Evolutionary conservation across 2,797 vertebrate genomes (phyloP).

Genomic region (Lepidocolaptes lacrymiger): DNA sequence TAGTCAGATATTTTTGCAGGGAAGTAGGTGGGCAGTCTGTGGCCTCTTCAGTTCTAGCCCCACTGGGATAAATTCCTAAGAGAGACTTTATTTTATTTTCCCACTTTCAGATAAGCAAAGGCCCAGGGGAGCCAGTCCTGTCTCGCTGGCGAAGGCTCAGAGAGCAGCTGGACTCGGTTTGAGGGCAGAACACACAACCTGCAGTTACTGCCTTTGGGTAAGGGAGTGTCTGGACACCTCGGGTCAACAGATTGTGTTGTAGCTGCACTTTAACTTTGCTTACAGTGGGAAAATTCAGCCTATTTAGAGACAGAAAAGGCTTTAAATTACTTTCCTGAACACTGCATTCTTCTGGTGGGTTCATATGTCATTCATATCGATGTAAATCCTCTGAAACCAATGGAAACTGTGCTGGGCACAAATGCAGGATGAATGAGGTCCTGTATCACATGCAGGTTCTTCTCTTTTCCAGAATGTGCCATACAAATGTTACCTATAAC

Average conservation of each 20-base stretch:
- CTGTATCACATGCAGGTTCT: not conserved
- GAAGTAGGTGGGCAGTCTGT: not conserved
- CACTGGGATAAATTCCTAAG: not conserved
- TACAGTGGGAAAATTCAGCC: not conserved
- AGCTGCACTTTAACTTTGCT: not conserved
- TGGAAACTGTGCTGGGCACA: not conserved
- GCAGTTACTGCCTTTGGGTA: not conserved
- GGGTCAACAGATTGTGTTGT: accelerated
- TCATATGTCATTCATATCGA: not conserved
- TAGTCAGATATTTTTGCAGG: not conserved
- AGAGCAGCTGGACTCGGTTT: accelerated
- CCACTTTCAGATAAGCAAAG: not conserved
- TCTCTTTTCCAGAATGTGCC: not conserved
- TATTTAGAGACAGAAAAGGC: not conserved
- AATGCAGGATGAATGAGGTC: not conserved
- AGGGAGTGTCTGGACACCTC: accelerated
- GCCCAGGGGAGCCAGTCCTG: not conserved
- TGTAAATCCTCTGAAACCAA: not conserved
- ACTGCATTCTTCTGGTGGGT: not conserved
- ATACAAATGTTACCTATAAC: accelerated
- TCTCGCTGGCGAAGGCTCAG: accelerated
- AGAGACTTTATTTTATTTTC: not conserved
- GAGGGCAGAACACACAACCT: not conserved
- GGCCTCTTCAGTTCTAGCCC: not conserved
- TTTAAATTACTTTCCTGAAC: not conserved